Conservation (phyloP, 2,888 invertebrate genomes). For the Leucozona laternaria region DNA sequence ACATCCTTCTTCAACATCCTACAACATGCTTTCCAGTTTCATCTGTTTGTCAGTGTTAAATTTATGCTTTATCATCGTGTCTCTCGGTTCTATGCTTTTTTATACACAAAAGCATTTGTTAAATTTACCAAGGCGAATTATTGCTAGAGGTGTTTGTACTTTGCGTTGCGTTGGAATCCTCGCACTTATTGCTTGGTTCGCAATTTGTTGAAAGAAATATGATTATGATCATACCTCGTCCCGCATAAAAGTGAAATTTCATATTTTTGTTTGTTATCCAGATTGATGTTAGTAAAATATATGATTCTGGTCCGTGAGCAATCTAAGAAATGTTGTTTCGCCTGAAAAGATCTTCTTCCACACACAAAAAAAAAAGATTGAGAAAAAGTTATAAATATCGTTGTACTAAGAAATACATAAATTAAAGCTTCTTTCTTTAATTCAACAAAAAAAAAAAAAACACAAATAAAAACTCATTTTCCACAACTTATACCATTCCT, state of each 20-base stretch:
- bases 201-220: not conserved
- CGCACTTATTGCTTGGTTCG: not conserved
- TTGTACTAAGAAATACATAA: constrained; percentile 34
- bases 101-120: not conserved
- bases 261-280: not conserved
- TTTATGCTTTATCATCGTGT: not conserved
- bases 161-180: not conserved
- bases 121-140: not conserved
- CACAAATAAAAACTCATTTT: constrained; percentile 7
- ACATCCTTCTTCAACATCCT: constrained; percentile 1
- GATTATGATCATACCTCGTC: not conserved
- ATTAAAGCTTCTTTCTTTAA: constrained; percentile 46
- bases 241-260: not conserved
- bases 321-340: constrained; percentile 13
- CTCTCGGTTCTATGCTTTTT: not conserved
- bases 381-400: constrained; percentile 11
- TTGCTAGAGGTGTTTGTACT: not conserved
- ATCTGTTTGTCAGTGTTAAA: not conserved
- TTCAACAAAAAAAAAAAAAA: not conserved
- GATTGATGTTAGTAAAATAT: constrained; percentile 19
- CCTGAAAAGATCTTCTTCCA: not conserved
- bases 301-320: constrained; percentile 23
- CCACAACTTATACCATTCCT: not conserved
- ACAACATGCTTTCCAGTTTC: not conserved
- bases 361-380: not conserved